Percentiles rank a stretch among this genome's conserved stretches.
Evolutionary conservation across 2,797 vertebrate species (phyloP).

Genomic region (Gymnothorax reevesii): DNA sequence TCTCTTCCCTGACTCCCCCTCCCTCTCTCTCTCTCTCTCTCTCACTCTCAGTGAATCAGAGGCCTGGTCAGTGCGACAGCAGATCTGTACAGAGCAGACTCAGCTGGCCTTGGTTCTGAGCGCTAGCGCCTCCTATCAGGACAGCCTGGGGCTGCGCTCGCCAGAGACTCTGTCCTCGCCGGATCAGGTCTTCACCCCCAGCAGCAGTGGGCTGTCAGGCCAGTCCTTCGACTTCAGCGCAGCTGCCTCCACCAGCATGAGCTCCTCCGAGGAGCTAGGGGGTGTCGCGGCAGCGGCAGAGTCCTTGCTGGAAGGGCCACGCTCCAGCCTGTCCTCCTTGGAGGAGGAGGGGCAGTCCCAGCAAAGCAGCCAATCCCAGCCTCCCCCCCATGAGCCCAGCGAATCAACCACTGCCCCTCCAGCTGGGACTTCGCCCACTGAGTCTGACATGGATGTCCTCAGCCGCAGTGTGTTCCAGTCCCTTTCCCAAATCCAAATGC

Average conservation of each 20-base stretch:
- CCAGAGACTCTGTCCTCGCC: conserved; percentile 68
- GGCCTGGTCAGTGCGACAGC: conserved; percentile 78
- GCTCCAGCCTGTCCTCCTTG: conserved; percentile 54
- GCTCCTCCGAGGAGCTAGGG: conserved; percentile 51
- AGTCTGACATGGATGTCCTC: conserved; percentile 45
- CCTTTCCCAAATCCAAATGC: conserved; percentile 18
- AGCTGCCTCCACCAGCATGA: conserved; percentile 43
- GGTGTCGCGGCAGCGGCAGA: conserved; percentile 27
- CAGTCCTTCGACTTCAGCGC: conserved; percentile 68
- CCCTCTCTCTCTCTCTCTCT: conserved; percentile 6
- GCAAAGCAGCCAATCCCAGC: conserved; percentile 7
- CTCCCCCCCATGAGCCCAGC: conserved; percentile 32
- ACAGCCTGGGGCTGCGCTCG: conserved; percentile 58
- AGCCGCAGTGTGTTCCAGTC: conserved; percentile 44
- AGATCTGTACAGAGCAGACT: conserved; percentile 71
- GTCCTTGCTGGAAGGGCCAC: conserved; percentile 33
- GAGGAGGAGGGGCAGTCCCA: conserved; percentile 54
- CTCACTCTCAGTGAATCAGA: conserved; percentile 66
- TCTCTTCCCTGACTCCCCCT: conserved; percentile 22
- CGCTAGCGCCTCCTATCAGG: conserved; percentile 59
- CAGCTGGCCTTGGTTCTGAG: conserved; percentile 60
- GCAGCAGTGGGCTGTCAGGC: conserved; percentile 53
- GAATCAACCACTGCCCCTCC: conserved; percentile 33
- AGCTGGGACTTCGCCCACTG: conserved; percentile 23
- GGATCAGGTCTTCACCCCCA: conserved; percentile 70